phyloP scores from a whole-genome alignment of 2,113 vertebrate species.

The Paraplagusia blochii region DNA sequence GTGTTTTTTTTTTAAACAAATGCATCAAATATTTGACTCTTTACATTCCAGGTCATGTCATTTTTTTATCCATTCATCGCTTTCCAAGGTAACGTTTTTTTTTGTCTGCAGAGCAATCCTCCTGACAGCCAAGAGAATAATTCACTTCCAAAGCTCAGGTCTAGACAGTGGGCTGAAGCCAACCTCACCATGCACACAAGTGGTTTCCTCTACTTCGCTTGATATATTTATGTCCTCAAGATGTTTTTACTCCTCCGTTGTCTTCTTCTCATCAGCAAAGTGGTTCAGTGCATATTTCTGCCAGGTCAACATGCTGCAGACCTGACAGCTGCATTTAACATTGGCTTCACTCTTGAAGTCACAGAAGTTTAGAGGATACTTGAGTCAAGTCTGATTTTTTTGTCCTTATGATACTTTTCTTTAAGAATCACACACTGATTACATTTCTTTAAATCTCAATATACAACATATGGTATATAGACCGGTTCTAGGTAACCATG shows the following conservation, averaged over 20 bases:
- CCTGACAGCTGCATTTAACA: neutral
- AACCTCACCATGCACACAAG: slow-evolving; percentile 37
- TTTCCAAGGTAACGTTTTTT: neutral
- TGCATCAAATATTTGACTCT: neutral
- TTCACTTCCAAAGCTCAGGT: slow-evolving; percentile 22
- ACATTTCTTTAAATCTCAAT: too few species aligned
- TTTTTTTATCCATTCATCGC: neutral
- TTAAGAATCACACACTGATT: too few species aligned
- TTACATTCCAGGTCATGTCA: slow-evolving; percentile 11
- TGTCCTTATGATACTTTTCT: too few species aligned
- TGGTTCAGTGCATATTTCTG: slow-evolving; percentile 19
- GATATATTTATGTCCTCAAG: slow-evolving; percentile 39
- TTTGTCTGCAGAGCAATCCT: slow-evolving; percentile 10
- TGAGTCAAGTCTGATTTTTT: too few species aligned
- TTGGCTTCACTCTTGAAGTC: too few species aligned
- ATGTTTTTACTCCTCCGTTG: slow-evolving; percentile 42
- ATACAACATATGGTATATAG: too few species aligned
- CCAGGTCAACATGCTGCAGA: slow-evolving; percentile 3
- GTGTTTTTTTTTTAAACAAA: neutral
- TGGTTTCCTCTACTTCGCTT: slow-evolving; percentile 37
- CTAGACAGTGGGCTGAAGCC: slow-evolving; percentile 12
- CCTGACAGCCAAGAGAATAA: slow-evolving; percentile 14
- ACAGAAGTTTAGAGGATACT: too few species aligned
- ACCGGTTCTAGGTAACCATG: too few species aligned
- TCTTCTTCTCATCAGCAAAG: slow-evolving; percentile 50